Evolutionary conservation across 1,140 invertebrate species (phyloP), one percentile per base, ranked within the genome.

Genomic region (Macrosteles quadrilineatus): DNA sequence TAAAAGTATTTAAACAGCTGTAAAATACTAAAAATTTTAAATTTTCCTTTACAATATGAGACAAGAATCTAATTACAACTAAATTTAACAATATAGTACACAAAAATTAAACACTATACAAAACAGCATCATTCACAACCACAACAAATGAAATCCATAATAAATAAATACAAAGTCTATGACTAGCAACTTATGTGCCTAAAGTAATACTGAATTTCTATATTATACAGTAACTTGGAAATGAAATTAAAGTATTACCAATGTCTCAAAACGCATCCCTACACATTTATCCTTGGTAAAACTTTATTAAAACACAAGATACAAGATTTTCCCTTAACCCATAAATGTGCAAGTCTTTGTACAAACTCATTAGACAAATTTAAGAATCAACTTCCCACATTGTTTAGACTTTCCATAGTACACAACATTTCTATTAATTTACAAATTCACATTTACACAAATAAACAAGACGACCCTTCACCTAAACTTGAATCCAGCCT

Each of bases 141-240:
- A 59, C 55, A 59, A 59, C 55, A 59, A 59, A 59, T 21, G 21
- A 59, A 59, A 59, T 27, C 55, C 27, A 59, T 23, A 59, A 59
- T 59, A 59, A 59, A 59, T 59, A 59, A 59, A 19, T 59, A 59
- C 55, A 59, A 14, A 59, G 21, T 27, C 55, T 59, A 59, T 59
- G 55, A 59, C 55, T 59, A 59, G 55, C 55, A 59, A 59, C 55
- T 59, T 59, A 59, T 59, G 55, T 59, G 55, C 55, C 27, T 59
- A 59, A 6, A 29, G 25, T 59, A 59, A 59, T 59, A 59, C 55
- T 59, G 55, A 59, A 59, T 59, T 59, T 59, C 25, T 59, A 21
- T 50, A 50, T 50, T 25, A 27, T 59, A 27, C 55, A 59, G 14
- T 27, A 27, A 59, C 14, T 11, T 59, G 55, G 9, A 27, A 30